phyloP scores from a whole-genome alignment of 2,888 invertebrate genomes.

The Drosophila picticornis region DNA sequence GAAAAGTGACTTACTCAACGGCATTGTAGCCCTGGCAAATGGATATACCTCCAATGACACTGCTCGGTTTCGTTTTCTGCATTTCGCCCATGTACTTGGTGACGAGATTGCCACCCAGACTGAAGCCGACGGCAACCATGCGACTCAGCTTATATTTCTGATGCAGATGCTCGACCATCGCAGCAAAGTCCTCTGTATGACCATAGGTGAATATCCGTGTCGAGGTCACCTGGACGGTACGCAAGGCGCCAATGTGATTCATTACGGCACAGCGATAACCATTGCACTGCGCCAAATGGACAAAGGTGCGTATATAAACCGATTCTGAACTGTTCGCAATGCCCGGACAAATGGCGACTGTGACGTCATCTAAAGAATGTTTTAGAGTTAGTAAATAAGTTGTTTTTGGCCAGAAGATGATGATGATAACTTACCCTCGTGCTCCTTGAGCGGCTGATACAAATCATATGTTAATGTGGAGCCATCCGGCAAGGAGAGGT shows the following conservation, averaged over 20 bases:
- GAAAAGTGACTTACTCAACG: constrained; percentile 89
- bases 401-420: neutral
- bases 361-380: constrained; percentile 90
- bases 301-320: constrained; percentile 96
- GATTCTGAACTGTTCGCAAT: constrained; percentile 98
- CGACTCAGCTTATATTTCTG: constrained; percentile 91
- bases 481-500: constrained; percentile 91
- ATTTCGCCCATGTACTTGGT: constrained; percentile 96
- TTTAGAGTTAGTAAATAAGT: neutral
- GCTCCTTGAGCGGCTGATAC: constrained; percentile 91
- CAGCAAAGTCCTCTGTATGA: constrained; percentile 94
- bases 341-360: constrained; percentile 95
- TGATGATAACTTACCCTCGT: constrained; percentile 56
- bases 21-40: constrained; percentile 98
- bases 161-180: constrained; percentile 91
- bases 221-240: constrained; percentile 93
- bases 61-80: constrained; percentile 87
- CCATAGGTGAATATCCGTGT: constrained; percentile 97
- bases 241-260: constrained; percentile 96
- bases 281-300: constrained; percentile 95
- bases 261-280: constrained; percentile 97
- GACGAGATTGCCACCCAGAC: constrained; percentile 96
- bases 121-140: constrained; percentile 95
- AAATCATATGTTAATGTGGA: constrained; percentile 97
- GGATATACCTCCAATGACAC: constrained; percentile 95